Percentiles rank a stretch among this genome's conserved stretches.
These are phyloP conservation scores for Drosophila stalkeri DNA, from an alignment of 2,888 invertebrate genomes.

Conservation along the genomic window DNA sequence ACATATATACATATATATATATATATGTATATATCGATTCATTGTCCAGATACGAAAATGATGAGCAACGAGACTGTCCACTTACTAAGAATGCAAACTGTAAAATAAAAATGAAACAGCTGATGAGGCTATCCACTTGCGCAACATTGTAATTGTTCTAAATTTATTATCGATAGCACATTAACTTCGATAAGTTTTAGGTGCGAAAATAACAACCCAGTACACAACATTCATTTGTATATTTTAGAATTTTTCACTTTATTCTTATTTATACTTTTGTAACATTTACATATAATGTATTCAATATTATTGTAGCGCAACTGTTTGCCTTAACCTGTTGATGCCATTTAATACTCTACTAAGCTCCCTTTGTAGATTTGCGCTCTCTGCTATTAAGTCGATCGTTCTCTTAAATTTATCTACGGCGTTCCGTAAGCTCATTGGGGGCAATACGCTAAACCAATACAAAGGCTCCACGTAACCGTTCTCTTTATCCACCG, in stretches of 20 bases:
- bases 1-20: slow-evolving; percentile 7
- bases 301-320: slow-evolving; percentile 17
- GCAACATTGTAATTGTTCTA: slow-evolving; percentile 26
- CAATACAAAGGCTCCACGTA: slow-evolving; percentile 90
- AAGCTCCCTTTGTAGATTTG: slow-evolving; percentile 89
- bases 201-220: background rate
- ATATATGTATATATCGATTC: slow-evolving; percentile 42
- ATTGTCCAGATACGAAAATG: slow-evolving; percentile 48
- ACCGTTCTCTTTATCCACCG: slow-evolving; percentile 83
- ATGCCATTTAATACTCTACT: slow-evolving; percentile 65
- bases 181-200: slow-evolving; percentile 19
- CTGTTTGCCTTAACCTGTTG: slow-evolving; percentile 42
- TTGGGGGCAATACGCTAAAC: slow-evolving; percentile 95
- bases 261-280: slow-evolving; percentile 39
- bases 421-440: slow-evolving; percentile 91
- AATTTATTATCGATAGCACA: slow-evolving; percentile 29
- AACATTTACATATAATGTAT: background rate
- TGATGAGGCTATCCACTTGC: slow-evolving; percentile 44
- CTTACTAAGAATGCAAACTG: slow-evolving; percentile 28
- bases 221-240: background rate
- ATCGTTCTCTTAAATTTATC: slow-evolving; percentile 90
- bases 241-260: slow-evolving; percentile 29
- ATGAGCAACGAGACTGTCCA: slow-evolving; percentile 52
- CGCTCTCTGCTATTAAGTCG: slow-evolving; percentile 88
- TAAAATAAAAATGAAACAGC: slow-evolving; percentile 37